Percentiles rank a stretch among this genome's conserved stretches.
phyloP scores from a whole-genome alignment of 2,113 vertebrate species.

The Stegostoma tigrinum region DNA sequence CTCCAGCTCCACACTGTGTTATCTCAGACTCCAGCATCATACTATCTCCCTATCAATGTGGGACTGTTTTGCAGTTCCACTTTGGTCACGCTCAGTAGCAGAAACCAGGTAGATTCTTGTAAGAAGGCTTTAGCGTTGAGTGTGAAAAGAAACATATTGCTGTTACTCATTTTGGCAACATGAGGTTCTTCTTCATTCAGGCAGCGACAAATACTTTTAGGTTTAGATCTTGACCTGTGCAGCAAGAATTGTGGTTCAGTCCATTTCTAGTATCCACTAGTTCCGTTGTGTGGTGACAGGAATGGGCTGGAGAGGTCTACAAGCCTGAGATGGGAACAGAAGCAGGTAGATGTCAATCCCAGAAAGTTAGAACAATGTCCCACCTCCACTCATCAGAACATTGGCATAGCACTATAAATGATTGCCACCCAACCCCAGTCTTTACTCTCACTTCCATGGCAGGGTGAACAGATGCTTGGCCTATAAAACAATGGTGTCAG shows the following conservation, averaged over 20 bases:
- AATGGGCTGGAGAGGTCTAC: background rate
- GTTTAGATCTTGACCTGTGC: too few species aligned
- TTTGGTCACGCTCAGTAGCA: background rate
- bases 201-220: background rate
- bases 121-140: background rate
- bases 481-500: background rate
- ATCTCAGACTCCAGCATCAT: too few species aligned
- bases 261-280: too few species aligned
- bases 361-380: background rate
- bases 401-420: background rate
- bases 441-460: too few species aligned
- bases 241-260: too few species aligned
- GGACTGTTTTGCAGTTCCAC: background rate
- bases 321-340: background rate
- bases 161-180: too few species aligned
- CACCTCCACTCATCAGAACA: background rate
- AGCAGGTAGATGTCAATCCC: background rate
- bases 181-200: background rate
- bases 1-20: too few species aligned
- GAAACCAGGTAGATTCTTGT: too few species aligned
- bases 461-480: background rate
- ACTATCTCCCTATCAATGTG: too few species aligned
- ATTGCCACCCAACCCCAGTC: background rate
- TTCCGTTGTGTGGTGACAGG: background rate
- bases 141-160: background rate